Base-by-base conservation (phyloP, 1,140 invertebrate species). In the Trypoxylus dichotomus region DNA sequence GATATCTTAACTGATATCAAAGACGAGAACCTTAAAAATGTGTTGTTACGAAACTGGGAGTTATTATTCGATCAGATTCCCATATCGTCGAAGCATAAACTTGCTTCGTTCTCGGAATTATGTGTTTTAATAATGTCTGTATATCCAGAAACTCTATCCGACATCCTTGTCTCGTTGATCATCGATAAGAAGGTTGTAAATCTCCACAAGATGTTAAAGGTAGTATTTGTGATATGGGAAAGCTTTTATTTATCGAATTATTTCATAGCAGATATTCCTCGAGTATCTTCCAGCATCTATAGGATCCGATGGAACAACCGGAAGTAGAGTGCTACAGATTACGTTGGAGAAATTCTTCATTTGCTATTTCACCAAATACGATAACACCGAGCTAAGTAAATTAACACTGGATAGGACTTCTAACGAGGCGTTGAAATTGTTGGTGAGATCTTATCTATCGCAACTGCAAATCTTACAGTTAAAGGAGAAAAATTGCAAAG, bases 211-310 rank as follows among this genome's bases (percentile, higher is more conserved):
- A 83, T 90, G 41, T 87, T 91, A 73, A 89, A 90, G 81, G 86
- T 68, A 27, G 10, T 0, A 0, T 54, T 19, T 15, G 1, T 68
- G 80, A 74, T 76, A 37, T 74, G 15, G 13, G 0, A 1, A 6
- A 24, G 24, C 58, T 76, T 54, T 13, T 15, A 21, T 41, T 41
- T 3, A 42, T 21, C 13, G 8, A 41, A 10, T 54, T 19, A n/a
- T 1, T 68, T 24, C 24, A 8, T 68, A 0, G 24, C 24, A 68
- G 60, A 68, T 90, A 7, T 91, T 91, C 80, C 79, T 91, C 29
- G 89, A 90, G 25, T 91, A 90, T 82, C 80, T 91, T 21, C 90
- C 90, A 0, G 89, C 89, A 1, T 84, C 89, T 47, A 88, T 90
- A n/a, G 89, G 90, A 3, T 85, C 86, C 63, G 88, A 90, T 78